Conservation (phyloP, 2,888 invertebrate species). For the Anthrax anthrax region DNA sequence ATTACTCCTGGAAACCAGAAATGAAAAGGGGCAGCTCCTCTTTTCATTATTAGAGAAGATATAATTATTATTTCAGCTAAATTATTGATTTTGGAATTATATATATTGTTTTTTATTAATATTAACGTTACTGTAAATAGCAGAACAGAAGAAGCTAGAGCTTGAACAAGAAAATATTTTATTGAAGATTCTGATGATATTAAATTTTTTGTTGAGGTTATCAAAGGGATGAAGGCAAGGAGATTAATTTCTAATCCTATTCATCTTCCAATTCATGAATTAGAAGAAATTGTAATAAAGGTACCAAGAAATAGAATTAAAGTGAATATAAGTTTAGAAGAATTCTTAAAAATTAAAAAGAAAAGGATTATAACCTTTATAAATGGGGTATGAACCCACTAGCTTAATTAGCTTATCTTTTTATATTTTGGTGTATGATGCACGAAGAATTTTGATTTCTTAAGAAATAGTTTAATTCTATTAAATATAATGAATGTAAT, state of each 20-base stretch:
- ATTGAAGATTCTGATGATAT: constrained; percentile 40
- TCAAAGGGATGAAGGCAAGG: constrained; percentile 44
- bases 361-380: constrained; percentile 36
- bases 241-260: constrained; percentile 50
- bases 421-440: constrained; percentile 47
- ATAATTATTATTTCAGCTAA: constrained; percentile 29
- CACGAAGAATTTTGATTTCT: constrained; percentile 47
- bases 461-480: constrained; percentile 46
- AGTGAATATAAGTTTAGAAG: constrained; percentile 40
- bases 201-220: constrained; percentile 38
- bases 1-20: constrained; percentile 46
- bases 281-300: constrained; percentile 37
- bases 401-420: constrained; percentile 42
- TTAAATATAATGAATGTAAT: constrained; percentile 35
- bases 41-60: constrained; percentile 37
- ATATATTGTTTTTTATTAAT: constrained; percentile 22
- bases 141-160: constrained; percentile 41
- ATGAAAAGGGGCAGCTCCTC: constrained; percentile 43
- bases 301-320: constrained; percentile 35
- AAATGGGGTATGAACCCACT: constrained; percentile 36
- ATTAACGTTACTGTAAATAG: constrained; percentile 35
- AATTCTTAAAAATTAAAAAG: constrained; percentile 38
- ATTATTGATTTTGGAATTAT: constrained; percentile 18
- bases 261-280: constrained; percentile 38
- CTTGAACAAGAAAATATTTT: constrained; percentile 47